Conservation (phyloP, 2,888 invertebrate species). For the Mythimna lalbum region DNA sequence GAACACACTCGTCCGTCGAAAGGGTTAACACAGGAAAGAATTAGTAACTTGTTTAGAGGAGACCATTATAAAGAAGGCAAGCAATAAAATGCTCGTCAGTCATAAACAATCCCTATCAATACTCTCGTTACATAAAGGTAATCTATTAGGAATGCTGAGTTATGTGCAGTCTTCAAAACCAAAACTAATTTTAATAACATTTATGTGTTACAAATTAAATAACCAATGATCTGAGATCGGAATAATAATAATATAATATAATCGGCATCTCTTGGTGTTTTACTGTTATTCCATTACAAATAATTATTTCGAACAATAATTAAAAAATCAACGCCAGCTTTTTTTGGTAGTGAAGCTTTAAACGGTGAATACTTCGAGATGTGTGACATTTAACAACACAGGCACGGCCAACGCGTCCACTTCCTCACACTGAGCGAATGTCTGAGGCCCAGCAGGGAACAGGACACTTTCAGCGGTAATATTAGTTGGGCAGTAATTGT, state of each 20-base stretch:
- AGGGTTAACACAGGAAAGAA: too few relatives aligned
- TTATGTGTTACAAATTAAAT: background rate
- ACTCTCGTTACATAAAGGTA: background rate
- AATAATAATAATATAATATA: too few relatives aligned
- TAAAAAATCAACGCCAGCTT: background rate
- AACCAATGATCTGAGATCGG: slow-evolving; percentile 35
- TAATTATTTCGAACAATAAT: background rate
- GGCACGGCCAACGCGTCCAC: background rate
- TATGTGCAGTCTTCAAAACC: slow-evolving; percentile 33
- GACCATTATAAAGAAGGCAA: background rate
- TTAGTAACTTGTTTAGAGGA: background rate
- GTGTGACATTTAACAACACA: background rate
- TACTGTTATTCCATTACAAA: background rate
- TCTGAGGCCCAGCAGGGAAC: background rate
- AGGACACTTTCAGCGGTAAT: background rate
- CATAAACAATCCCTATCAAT: background rate
- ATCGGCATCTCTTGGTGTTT: too few relatives aligned
- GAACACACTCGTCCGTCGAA: too few relatives aligned
- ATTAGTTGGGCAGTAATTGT: slow-evolving; percentile 1
- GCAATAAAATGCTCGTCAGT: too few relatives aligned
- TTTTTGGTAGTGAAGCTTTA: background rate
- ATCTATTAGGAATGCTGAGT: slow-evolving; percentile 46
- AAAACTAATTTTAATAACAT: slow-evolving; percentile 16
- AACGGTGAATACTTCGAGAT: background rate
- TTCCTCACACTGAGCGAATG: background rate